Evolutionary conservation across 2,113 vertebrate genomes (phyloP).

Genomic region (Anser cygnoides): DNA sequence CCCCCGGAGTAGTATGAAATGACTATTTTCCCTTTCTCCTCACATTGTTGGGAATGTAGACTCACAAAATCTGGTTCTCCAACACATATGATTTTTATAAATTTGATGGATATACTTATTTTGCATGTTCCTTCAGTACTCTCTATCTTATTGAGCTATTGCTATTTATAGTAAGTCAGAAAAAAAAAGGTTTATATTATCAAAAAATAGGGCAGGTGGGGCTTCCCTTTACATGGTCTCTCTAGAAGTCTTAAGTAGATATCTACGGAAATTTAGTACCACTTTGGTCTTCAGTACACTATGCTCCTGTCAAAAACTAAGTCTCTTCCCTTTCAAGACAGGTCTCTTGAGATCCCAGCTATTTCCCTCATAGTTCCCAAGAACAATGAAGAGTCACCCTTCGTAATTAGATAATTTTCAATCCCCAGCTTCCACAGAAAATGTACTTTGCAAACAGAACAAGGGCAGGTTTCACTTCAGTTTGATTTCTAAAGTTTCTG

Average conservation of each 20-base stretch:
- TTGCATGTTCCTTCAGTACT: not conserved
- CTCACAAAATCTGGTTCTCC: not conserved
- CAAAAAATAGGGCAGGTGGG: not conserved
- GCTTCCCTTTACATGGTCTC: not conserved
- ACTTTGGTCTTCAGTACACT: not conserved
- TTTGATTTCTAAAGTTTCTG: not conserved
- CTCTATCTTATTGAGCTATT: not conserved
- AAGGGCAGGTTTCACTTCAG: not conserved
- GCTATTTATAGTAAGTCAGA: not conserved
- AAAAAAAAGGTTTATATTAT: not conserved
- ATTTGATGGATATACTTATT: not conserved
- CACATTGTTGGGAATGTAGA: not conserved
- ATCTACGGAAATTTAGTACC: not conserved
- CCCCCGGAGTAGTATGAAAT: not conserved
- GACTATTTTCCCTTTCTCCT: not conserved
- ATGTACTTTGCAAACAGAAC: not conserved
- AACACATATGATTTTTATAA: not conserved
- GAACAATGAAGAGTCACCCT: not conserved
- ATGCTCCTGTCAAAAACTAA: not conserved
- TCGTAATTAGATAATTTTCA: not conserved
- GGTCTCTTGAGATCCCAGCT: slow-evolving; percentile 33
- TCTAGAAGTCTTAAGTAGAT: not conserved
- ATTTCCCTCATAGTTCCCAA: slow-evolving; percentile 30
- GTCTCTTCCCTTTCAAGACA: slow-evolving; percentile 6
- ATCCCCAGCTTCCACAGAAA: not conserved